Evolutionary conservation across 2,113 vertebrate species (phyloP).

Genomic region (Geococcyx californianus): DNA sequence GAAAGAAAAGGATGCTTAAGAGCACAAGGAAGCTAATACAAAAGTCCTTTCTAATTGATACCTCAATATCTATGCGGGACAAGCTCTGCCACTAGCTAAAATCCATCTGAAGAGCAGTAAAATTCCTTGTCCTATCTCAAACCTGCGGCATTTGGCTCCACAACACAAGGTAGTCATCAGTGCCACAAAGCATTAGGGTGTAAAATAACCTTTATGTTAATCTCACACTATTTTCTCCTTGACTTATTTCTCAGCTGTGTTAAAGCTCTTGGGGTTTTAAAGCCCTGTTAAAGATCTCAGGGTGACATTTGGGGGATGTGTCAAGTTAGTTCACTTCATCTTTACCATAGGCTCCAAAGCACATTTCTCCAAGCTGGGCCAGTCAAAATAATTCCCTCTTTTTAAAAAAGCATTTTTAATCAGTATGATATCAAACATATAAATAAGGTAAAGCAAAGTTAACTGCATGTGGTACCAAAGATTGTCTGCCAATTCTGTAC

Average conservation of each 20-base stretch:
- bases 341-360: neutral
- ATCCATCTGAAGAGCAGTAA: neutral
- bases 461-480: neutral
- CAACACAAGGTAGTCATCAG: neutral
- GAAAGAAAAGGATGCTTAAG: neutral
- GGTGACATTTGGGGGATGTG: neutral
- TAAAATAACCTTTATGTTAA: constrained; percentile 27
- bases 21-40: neutral
- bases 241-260: constrained; percentile 1
- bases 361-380: neutral
- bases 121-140: neutral
- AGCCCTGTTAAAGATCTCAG: neutral
- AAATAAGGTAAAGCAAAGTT: neutral
- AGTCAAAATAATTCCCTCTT: neutral
- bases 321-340: neutral
- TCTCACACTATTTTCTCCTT: constrained; percentile 6
- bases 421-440: neutral
- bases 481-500: neutral
- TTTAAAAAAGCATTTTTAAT: neutral
- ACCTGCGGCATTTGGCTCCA: neutral
- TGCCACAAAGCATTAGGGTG: neutral
- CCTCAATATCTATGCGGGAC: neutral
- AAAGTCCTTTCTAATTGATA: neutral
- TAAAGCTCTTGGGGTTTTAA: neutral
- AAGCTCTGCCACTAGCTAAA: neutral